phyloP scores from a whole-genome alignment of 2,888 invertebrate genomes.

The Nycteola revayana region DNA sequence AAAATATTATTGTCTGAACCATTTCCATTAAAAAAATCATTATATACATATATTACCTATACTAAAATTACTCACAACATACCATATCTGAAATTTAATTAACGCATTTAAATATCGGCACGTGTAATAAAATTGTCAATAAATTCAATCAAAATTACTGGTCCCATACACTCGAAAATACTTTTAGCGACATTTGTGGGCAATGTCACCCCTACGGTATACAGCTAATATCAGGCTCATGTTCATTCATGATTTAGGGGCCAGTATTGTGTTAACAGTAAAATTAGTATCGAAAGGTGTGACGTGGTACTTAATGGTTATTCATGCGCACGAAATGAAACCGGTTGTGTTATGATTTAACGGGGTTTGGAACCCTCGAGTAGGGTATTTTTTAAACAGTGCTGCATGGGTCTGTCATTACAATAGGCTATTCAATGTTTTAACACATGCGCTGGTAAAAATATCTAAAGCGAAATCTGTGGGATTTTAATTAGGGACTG shows the following conservation, averaged over 20 bases:
- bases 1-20: no score
- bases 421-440: constrained; percentile 26
- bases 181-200: constrained; percentile 53
- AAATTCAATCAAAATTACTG: constrained; percentile 10
- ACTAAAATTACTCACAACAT: no score
- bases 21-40: no score
- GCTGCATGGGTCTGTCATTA: constrained; percentile 41
- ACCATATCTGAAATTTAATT: no score
- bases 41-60: no score
- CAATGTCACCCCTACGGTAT: constrained; percentile 57
- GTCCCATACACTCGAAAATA: constrained; percentile 3
- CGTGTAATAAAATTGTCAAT: constrained; percentile 15
- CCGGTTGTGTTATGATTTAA: constrained; percentile 59
- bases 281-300: constrained; percentile 78
- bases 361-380: constrained; percentile 50
- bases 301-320: constrained; percentile 61
- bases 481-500: no score
- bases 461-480: background rate
- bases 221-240: constrained; percentile 55
- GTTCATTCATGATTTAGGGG: constrained; percentile 73
- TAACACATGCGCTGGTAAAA: constrained; percentile 18
- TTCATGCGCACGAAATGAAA: constrained; percentile 64
- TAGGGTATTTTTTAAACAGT: constrained; percentile 47
- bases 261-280: constrained; percentile 63
- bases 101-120: constrained; percentile 1